A percentile compares a stretch with the other conserved stretches of the same genome.
phyloP scores from a whole-genome alignment of 2,113 vertebrate genomes.

The Smithornis capensis region DNA sequence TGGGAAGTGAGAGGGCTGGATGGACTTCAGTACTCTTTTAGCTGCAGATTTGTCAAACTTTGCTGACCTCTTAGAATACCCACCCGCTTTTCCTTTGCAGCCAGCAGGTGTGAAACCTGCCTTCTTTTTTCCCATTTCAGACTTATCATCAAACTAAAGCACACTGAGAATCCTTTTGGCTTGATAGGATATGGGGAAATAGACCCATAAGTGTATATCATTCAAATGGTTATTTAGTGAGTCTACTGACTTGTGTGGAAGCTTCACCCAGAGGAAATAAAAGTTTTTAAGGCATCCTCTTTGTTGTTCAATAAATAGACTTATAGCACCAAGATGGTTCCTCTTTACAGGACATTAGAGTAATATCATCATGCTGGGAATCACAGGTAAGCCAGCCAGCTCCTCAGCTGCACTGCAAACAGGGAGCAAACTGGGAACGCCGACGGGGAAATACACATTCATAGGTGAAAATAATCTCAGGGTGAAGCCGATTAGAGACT shows the following conservation, averaged over 20 bases:
- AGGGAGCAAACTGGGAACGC: not conserved
- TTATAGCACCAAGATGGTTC: not conserved
- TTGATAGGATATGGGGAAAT: not conserved
- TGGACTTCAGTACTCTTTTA: not conserved
- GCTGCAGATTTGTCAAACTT: not conserved
- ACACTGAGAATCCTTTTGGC: not conserved
- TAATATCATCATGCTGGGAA: not conserved
- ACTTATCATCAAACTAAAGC: not conserved
- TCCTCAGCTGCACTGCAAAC: not conserved
- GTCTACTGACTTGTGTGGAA: not conserved
- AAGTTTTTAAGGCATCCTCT: slow-evolving; percentile 33
- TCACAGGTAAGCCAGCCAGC: not conserved
- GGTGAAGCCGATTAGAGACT: not conserved
- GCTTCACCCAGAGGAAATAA: slow-evolving; percentile 38
- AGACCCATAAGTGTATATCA: not conserved
- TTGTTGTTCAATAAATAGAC: slow-evolving; percentile 34
- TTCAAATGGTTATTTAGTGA: not conserved
- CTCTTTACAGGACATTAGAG: not conserved
- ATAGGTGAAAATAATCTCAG: not conserved
- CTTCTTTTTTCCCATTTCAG: not conserved
- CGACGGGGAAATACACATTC: not conserved
- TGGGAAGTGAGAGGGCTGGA: accelerated
- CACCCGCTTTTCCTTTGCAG: not conserved
- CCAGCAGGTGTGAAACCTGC: not conserved
- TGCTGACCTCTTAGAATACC: not conserved